Base-by-base conservation (phyloP, 2,888 invertebrate species). In the Tetheella fluctuosa region DNA sequence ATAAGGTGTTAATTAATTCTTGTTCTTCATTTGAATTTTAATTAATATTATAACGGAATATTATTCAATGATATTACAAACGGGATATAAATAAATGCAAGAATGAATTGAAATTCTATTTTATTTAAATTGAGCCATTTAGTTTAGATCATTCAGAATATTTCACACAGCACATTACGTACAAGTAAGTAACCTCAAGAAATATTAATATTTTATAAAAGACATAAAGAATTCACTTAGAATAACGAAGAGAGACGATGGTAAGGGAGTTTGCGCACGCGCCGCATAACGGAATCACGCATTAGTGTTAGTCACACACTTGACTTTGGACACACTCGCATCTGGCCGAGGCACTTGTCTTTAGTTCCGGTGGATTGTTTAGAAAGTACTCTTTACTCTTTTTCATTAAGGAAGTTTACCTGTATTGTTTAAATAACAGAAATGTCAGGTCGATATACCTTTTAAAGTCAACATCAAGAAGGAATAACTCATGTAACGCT, bases 341-440 rank as follows among this genome's bases (percentile, higher is more conserved):
- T 74, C 77, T 67, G 70, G 70, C 69, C 59, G 37, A 48, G 15
- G 48, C 48, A 42, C 15, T 42, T n/a, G 42, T 48, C 48, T 68
- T 80, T 74, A 70, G 86, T 87, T 87, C 84, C 87, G 81, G 76
- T 77, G 81, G 81, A 84, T 89, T 88, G 87, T 85, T 86, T 80
- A 80, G 83, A 87, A 84, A 84, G 80, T 78, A 74, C 69, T 57
- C 56, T 20, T 39, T 48, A 57, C 48, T 59, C n/a, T n/a, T n/a
- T n/a, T n/a, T n/a, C 59, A 64, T 48, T 48, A n/a, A 42, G 48
- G 20, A 20, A 20, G 20, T 48, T 10, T 48, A 48, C 48, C 20
- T 48, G 20, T 42, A 42, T 42, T 42, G 42, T 42, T 42, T n/a
- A 17, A 7, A 42, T n/a, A 42, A 34, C 34, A 13, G 42, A 42